A percentile compares a stretch with the other conserved stretches of the same genome.
These are phyloP conservation scores for Heterodera carotae DNA, from an alignment of 1,140 invertebrate genomes.

Conservation along the genomic window DNA sequence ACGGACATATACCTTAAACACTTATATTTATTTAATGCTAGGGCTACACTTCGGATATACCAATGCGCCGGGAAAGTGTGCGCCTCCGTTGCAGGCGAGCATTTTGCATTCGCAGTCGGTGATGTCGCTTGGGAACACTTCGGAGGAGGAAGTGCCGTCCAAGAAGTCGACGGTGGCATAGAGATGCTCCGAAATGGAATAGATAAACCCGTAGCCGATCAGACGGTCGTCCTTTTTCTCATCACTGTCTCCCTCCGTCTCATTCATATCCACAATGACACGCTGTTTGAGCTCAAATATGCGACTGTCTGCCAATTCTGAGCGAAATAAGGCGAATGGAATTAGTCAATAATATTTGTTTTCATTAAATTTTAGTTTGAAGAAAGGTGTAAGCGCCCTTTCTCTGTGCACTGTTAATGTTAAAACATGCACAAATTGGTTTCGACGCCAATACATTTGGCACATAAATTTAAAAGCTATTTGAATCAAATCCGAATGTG, in stretches of 20 bases:
- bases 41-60: neutral
- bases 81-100: conserved; percentile 42
- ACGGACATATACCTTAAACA: conserved; percentile 36
- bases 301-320: conserved; percentile 5
- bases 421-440: conserved; percentile 10
- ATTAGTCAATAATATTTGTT: conserved; percentile 8
- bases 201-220: conserved; percentile 24
- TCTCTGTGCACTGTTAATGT: neutral
- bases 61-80: conserved; percentile 37
- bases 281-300: conserved; percentile 21
- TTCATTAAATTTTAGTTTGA: neutral
- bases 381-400: neutral
- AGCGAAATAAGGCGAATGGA: neutral
- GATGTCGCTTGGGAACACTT: conserved; percentile 39
- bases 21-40: neutral
- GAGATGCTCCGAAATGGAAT: conserved; percentile 30
- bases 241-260: conserved; percentile 10
- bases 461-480: neutral
- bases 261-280: conserved; percentile 29
- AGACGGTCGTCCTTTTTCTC: neutral
- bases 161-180: conserved; percentile 39
- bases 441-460: neutral
- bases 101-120: conserved; percentile 37
- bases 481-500: neutral
- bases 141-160: conserved; percentile 32